phyloP scores from a whole-genome alignment of 2,113 vertebrate genomes.

The Microcebus tavaratra region DNA sequence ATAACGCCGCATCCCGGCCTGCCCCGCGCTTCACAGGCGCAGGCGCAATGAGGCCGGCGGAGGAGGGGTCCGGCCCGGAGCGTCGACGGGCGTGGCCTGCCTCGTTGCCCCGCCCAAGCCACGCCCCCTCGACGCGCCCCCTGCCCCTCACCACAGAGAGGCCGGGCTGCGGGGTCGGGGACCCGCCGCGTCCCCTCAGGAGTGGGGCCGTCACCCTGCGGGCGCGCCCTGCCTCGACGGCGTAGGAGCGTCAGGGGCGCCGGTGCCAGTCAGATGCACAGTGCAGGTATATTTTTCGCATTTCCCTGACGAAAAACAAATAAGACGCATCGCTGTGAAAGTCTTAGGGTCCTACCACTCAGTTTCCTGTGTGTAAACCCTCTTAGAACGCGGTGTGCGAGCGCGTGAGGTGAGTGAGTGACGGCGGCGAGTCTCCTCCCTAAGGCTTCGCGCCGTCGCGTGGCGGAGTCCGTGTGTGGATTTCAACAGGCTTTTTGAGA shows the following conservation, averaged over 20 bases:
- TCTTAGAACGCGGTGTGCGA: neutral
- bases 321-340: neutral
- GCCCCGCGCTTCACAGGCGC: neutral
- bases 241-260: neutral
- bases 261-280: neutral
- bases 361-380: neutral
- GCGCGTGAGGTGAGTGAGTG: neutral
- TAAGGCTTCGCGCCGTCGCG: too few relatives aligned
- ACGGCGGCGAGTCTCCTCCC: neutral
- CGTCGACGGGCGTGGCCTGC: neutral
- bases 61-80: rapidly evolving
- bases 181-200: neutral
- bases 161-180: rapidly evolving
- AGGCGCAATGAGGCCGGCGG: neutral
- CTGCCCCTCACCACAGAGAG: rapidly evolving
- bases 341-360: neutral
- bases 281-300: neutral
- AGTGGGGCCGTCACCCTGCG: neutral
- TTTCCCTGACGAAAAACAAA: neutral
- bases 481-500: neutral
- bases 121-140: too few relatives aligned
- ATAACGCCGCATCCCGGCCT: neutral
- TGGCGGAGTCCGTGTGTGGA: neutral
- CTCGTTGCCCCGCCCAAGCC: rapidly evolving
- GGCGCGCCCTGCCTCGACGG: neutral